Evolutionary conservation across 2,797 vertebrate genomes (phyloP), one percentile per base, ranked within the genome.

Genomic region (Sparus aurata): DNA sequence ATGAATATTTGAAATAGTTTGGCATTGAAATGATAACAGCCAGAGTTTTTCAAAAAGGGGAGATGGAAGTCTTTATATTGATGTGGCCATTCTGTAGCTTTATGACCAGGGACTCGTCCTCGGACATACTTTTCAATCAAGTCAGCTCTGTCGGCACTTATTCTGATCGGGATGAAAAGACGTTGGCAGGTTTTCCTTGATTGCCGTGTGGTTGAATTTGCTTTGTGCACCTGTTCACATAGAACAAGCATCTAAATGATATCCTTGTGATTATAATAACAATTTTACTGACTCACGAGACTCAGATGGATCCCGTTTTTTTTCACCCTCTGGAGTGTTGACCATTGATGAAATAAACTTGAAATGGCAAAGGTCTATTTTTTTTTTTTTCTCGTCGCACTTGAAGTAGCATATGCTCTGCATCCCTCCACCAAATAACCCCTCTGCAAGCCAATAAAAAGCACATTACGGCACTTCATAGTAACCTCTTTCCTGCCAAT

Each of bases 401-500:
- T 68, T 82, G 75, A 85, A 86, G 58, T 27, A 79, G 63, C 46
- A 53, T 60, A 8, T 46, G 52, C 62, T 71, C 55, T 64, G 61
- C 45, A 53, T 34, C 74, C 23, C 9, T 45, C 18, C 20, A 15
- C 53, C 45, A 41, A 34, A 55, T 20, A 27, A 27, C 15, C 9
- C n/a, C 34, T 12, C 47, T 12, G 25, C 27, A 54, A 84, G 89
- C 95, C 95, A 96, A 96, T 96, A 95, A 95, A 96, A 96, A 95
- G 43, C 85, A 93, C 91, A 96, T 96, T 94, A 95, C 90, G 84
- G 93, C 89, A 92, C 90, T 94, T 94, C 90, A 93, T 90, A 94
- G 94, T 92, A 94, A 91, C 76, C 83, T 77, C 90, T 90, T 96
- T 92, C 89, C 88, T 96, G 94, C 93, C 96, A 96, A 95, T 96